Percentiles rank a stretch among this genome's conserved stretches.
Conservation (phyloP, 1,140 invertebrate genomes). For the Scaptomyza pallida region DNA sequence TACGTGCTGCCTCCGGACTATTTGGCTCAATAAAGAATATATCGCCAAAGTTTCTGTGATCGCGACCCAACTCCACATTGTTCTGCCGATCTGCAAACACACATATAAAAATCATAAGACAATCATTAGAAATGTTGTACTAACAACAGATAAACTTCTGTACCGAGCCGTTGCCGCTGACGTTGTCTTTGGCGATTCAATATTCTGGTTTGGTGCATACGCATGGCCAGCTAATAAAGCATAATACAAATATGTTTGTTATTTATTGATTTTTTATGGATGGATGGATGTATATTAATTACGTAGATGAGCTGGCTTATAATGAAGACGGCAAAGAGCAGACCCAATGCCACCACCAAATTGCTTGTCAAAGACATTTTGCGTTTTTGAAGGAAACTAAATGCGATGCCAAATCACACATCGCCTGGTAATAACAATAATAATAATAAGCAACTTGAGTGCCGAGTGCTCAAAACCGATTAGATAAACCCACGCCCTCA, state of each 20-base stretch:
- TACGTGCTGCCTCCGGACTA: conserved; percentile 70
- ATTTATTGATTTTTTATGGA: neutral
- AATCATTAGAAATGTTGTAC: neutral
- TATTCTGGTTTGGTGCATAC: conserved; percentile 52
- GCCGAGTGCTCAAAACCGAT: conserved; percentile 44
- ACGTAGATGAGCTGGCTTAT: conserved; percentile 60
- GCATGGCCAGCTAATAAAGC: conserved; percentile 62
- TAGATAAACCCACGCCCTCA: conserved; percentile 55
- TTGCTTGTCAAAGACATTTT: conserved; percentile 56
- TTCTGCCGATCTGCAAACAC: conserved; percentile 77
- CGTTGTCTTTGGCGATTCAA: conserved; percentile 43
- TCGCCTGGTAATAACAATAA: conserved; percentile 22
- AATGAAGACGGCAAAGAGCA: conserved; percentile 52
- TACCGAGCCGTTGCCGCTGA: conserved; percentile 30
- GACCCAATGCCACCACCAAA: conserved; percentile 53
- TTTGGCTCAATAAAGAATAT: conserved; percentile 77
- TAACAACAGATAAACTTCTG: neutral
- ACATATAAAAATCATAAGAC: neutral
- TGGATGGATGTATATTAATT: conserved; percentile 34
- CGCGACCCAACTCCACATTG: conserved; percentile 59
- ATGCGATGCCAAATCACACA: conserved; percentile 25
- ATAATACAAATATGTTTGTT: neutral
- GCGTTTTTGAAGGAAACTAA: conserved; percentile 32
- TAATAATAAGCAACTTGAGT: conserved; percentile 14
- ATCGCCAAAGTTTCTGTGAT: conserved; percentile 60